Base-by-base conservation (phyloP, 2,888 invertebrate genomes). In the Syrphus vitripennis region DNA sequence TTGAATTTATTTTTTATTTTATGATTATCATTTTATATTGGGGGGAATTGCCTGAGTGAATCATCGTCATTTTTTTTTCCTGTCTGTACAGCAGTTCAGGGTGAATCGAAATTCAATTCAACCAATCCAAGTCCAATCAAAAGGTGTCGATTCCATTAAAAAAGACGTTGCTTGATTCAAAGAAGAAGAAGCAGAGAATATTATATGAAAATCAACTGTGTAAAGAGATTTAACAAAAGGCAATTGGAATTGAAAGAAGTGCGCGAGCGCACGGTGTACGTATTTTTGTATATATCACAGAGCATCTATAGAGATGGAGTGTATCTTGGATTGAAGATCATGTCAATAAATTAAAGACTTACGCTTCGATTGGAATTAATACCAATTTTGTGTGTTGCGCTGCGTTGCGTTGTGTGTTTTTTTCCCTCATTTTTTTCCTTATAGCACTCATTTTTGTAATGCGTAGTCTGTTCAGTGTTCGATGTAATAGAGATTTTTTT, bases 131-230 rank as follows among this genome's bases (percentile, higher is more conserved):
- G 65, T 50, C 53, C 80, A 71, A 71, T 80, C 80, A 37, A 76
- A 61, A 84, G 81, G 84, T 84, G 84, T 84, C 81, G 81, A 84
- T 84, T 84, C 76, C 76, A 83, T 72, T 77, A 76, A 76, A 61
- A 59, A 12, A 14, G 14, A 50, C 14, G 14, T 10, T 9, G 34
- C 9, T 34, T 9, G 29, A n/a, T n/a, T n/a, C 6, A 29, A 21
- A 50, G 24, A 50, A n/a, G 37, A 53, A 21, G 34, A 67, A 16
- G 34, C 31, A 19, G n/a, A 31, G 34, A 42, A 40, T 4, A 29
- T n/a, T 19, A 76, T 53, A 40, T 21, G 40, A 10, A 75, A 31
- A 37, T 42, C 42, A 57, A 63, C 29, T 40, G 21, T n/a, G n/a
- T n/a, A 10, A 57, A 34, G 59, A 48, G 24, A 67, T 48, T 59